phyloP scores from a whole-genome alignment of 2,888 invertebrate species.

The Ichneumoninae sp. region DNA sequence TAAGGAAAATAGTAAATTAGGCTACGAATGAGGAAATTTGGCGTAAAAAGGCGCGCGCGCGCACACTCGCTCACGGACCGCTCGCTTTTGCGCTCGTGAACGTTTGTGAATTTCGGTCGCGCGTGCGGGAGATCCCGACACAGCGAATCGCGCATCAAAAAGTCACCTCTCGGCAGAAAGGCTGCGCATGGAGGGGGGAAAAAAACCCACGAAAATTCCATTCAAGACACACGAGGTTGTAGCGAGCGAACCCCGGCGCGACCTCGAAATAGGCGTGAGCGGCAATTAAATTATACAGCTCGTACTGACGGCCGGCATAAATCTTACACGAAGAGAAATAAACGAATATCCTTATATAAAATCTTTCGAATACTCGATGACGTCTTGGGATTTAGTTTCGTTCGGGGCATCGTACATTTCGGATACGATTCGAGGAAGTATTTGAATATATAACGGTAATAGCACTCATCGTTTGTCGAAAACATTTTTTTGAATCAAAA shows the following conservation, averaged over 20 bases:
- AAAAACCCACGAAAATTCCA: slow-evolving; percentile 29
- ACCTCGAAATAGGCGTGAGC: slow-evolving; percentile 62
- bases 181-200: neutral
- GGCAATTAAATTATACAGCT: slow-evolving; percentile 58
- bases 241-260: slow-evolving; percentile 40
- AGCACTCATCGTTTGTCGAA: too few relatives aligned
- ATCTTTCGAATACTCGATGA: neutral
- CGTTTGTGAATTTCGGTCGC: slow-evolving; percentile 4
- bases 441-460: neutral
- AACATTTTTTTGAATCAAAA: too few relatives aligned
- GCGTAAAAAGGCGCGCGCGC: neutral
- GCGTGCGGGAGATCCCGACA: neutral
- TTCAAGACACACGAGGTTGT: slow-evolving; percentile 27
- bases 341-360: neutral
- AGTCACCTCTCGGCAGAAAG: neutral
- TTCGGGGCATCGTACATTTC: neutral
- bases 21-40: too few relatives aligned
- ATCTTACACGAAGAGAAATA: slow-evolving; percentile 21
- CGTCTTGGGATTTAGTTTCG: neutral
- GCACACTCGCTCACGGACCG: too few relatives aligned
- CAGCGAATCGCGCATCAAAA: slow-evolving; percentile 11
- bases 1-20: too few relatives aligned
- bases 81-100: neutral
- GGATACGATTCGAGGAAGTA: neutral
- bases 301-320: slow-evolving; percentile 32